Evolutionary conservation across 2,888 invertebrate species (phyloP), one percentile per base, ranked within the genome.

Genomic region (Lymantria monacha): DNA sequence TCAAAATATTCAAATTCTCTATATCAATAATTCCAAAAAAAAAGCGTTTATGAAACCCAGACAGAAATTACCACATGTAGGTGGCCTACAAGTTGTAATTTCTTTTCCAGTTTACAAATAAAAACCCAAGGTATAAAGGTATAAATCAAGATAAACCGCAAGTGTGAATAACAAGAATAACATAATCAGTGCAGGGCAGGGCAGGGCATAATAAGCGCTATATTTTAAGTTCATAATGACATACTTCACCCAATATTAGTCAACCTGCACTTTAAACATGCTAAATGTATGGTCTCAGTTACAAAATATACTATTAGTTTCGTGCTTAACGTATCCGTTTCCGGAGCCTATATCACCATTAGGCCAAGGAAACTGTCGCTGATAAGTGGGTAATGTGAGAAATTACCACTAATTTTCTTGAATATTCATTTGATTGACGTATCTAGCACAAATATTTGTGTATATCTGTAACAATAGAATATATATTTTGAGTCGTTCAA

Each of bases 321-420:
- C 37, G 22, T 56, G 48, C 43, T 49, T 51, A 54, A n/a, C 10
- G 46, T 48, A 54, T 60, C 59, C 60, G 56, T 52, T 63, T 59
- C 59, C 65, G 56, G 36, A 49, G 30, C 46, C 40, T 40, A 53
- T 22, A 8, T 37, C n/a, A 43, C 38, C 50, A 53, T 52, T 61
- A 58, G 43, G 31, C 44, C 49, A 53, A 52, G 49, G 55, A 53
- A 57, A 55, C 49, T 56, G 49, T 49, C 48, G 48, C 48, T 42
- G 12, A 30, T 42, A 45, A 46, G 49, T 45, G 33, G 50, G 53
- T 54, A 52, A 51, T 41, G 47, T 43, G 15, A 46, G 51, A 52
- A 44, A 51, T 55, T 44, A 44, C 37, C 47, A 12, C 33, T 46
- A 38, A 47, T 40, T 46, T 33, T 38, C n/a, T 49, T 7, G 9